Evolutionary conservation across 2,113 vertebrate genomes (phyloP).

Genomic region (Grus americana): DNA sequence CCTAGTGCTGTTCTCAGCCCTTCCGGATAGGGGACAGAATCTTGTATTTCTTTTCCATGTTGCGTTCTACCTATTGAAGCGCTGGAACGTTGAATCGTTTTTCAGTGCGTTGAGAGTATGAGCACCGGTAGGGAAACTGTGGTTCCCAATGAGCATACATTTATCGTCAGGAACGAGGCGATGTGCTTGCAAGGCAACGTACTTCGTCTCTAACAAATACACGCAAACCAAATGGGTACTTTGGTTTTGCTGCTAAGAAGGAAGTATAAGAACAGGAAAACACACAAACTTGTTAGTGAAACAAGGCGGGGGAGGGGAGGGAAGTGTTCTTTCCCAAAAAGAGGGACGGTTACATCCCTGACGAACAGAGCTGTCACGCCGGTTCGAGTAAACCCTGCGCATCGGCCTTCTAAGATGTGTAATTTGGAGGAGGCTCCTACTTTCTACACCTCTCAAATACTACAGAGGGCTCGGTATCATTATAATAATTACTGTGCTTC

Average conservation of each 20-base stretch:
- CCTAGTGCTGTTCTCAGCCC: neutral
- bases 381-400: neutral
- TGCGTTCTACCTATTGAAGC: neutral
- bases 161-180: neutral
- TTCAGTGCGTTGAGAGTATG: neutral
- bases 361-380: fast-evolving
- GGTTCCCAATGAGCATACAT: neutral
- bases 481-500: neutral
- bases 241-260: neutral
- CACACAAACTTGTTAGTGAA: neutral
- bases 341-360: neutral
- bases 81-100: neutral
- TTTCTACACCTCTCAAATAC: neutral
- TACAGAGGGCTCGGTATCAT: neutral
- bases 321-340: neutral
- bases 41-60: neutral
- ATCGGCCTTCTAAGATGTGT: neutral
- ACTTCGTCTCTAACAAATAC: neutral
- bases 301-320: neutral
- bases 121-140: neutral
- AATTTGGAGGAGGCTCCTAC: neutral
- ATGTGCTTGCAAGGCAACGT: fast-evolving
- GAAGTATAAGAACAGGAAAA: neutral
- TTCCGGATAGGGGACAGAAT: neutral
- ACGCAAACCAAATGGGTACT: neutral